Base-by-base conservation (phyloP, 2,113 vertebrate species). In the Sigmodon hispidus region DNA sequence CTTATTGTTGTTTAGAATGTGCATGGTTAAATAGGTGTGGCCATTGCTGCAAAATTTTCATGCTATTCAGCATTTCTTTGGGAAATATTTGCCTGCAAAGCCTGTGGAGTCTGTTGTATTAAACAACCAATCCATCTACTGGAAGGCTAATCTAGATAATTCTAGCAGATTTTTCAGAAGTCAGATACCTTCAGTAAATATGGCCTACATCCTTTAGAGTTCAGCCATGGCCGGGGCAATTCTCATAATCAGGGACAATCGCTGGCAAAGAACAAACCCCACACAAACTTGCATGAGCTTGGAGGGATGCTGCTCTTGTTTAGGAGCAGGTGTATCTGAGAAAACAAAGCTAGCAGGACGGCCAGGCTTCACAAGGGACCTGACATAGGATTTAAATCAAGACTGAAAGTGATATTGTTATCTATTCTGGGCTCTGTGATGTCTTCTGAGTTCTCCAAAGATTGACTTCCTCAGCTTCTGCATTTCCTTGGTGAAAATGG, bases 81-180 rank as follows among this genome's bases (percentile, higher is more conserved):
- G 91, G 93, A 89, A 84, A 73, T 59, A 72, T 93, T 97, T 89
- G 93, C 57, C 96, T 77, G 88, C 84, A 93, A 91, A 96, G 48
- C 31, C 91, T 85, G 65, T 48, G 2, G 4, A 63, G 95, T 87
- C 94, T 97, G 91, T 95, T 96, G 40, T 80, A 76, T 61, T 67
- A 69, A 94, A 95, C 43, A 84, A 55, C 70, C 70, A 76, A 36
- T 89, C 80, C 61, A 91, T 75, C 36, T 52, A 48, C 57, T 7
- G 15, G 90, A 96, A 97, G 52, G 40, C 57, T 96, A 91, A 87
- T 52, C 65, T 93, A 90, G 65, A 84, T 75, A 96, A 95, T 69
- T 96, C 48, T 87, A 95, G 63, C 73, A 94, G 96, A 95, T 50
- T 80, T 96, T 96, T 87, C 40, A 94, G 57, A 91, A 92, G 50